Conservation (phyloP, 2,113 vertebrate genomes). For the Bothrops jararaca region DNA sequence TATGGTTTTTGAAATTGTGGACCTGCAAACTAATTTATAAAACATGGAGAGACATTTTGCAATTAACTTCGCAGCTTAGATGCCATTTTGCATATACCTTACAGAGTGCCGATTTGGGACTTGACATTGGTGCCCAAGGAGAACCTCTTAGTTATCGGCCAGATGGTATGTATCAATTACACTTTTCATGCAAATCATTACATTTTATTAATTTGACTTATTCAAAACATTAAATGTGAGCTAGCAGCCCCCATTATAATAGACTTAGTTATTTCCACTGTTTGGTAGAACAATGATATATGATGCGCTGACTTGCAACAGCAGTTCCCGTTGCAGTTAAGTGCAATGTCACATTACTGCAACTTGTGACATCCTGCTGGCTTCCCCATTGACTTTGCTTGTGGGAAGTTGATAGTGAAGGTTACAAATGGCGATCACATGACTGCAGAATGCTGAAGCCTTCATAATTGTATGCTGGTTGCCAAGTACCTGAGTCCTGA, state of each 20-base stretch:
- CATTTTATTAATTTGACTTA: neutral
- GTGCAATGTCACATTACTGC: neutral
- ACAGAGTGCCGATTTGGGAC: slow-evolving; percentile 91
- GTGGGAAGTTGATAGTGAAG: too few species aligned
- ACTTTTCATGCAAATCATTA: too few species aligned
- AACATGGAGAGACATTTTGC: neutral
- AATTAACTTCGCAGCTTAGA: neutral
- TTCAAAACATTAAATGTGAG: slow-evolving; percentile 27
- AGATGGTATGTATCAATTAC: slow-evolving; percentile 79
- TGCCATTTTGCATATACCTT: neutral
- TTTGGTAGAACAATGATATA: slow-evolving; percentile 27
- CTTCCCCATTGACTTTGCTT: neutral
- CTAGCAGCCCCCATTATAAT: neutral
- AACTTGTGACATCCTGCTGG: neutral
- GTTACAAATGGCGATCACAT: neutral
- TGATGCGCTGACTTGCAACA: neutral
- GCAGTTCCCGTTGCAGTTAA: neutral
- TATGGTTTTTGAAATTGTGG: neutral
- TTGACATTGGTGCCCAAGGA: slow-evolving; percentile 94
- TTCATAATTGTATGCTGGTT: neutral
- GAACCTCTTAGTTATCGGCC: slow-evolving; percentile 95
- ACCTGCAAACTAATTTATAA: neutral
- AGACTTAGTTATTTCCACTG: slow-evolving; percentile 8
- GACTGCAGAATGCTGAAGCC: neutral
- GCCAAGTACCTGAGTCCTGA: too few species aligned